Base-by-base conservation (phyloP, 2,888 invertebrate genomes). In the Diarsia dahlii region DNA sequence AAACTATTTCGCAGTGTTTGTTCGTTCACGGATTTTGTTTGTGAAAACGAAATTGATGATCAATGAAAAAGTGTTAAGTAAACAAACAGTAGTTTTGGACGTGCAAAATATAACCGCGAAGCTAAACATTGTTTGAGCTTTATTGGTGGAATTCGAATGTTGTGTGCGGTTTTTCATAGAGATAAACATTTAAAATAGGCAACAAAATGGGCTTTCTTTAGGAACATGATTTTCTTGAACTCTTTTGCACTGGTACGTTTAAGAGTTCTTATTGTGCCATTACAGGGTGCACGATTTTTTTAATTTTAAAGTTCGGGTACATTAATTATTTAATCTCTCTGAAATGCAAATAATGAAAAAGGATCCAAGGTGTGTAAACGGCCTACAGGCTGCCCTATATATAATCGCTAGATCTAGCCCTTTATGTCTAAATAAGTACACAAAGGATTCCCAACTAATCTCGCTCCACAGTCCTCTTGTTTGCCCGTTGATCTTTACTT, bases 1-100 rank as follows among this genome's bases (percentile, higher is more conserved):
- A 93, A 94, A 91, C 88, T 91, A 90, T 92, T 91, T 91, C 84
- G 90, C 90, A 81, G 77, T 89, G 81, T 89, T 86, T 82, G 81
- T 78, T 82, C 81, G 80, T 84, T 87, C 84, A 82, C 86, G 82
- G 84, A 80, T 81, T 86, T 87, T 80, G 80, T 80, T 79, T 48
- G 78, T 74, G 77, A 80, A 88, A 89, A 88, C 84, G 68, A 88
- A 89, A 89, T 86, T 85, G 81, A 85, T 84, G 89, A 78, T 78
- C 78, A 81, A 76, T 75, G 71, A 65, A 70, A 82, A 84, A 77
- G 48, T 71, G 52, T 83, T 74, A 68, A 78, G 80, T 79, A 81
- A 73, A 73, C 58, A 86, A 63, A 71, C 23, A 76, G 68, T 23
- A 4, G 58, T 66, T 81, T 80, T 62, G 56, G 48, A 28, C 62